phyloP scores from a whole-genome alignment of 2,113 vertebrate genomes.

The Turdus rufiventris region DNA sequence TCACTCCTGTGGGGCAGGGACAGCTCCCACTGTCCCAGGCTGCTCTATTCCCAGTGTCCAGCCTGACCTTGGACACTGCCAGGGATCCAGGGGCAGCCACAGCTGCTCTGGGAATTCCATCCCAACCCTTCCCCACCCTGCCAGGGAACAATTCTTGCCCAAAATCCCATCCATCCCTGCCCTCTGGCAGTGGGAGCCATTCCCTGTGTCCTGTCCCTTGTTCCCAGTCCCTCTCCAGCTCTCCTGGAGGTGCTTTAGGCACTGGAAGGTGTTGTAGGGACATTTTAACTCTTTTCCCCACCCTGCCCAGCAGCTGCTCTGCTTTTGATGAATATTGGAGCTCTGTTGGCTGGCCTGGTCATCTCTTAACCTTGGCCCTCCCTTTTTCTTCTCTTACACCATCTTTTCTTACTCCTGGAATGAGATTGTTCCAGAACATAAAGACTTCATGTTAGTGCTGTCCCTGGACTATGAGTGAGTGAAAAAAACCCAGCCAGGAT shows the following conservation, averaged over 20 bases:
- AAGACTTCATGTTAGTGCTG: neutral
- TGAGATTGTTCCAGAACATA: neutral
- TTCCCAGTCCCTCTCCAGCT: neutral
- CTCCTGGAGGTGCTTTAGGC: neutral
- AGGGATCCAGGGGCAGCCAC: neutral
- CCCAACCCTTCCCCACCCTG: neutral
- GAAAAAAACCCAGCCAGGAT: rapidly evolving
- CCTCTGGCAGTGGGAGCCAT: neutral
- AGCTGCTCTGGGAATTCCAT: neutral
- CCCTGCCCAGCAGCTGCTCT: neutral
- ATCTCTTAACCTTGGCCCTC: neutral
- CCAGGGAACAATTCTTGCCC: neutral
- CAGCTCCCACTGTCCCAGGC: rapidly evolving
- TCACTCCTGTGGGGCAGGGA: neutral
- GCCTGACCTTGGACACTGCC: rapidly evolving
- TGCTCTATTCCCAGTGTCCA: neutral
- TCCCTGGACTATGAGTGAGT: neutral
- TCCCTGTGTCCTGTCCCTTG: neutral
- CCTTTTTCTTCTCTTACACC: neutral
- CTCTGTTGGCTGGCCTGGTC: neutral
- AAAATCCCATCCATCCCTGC: rapidly evolving
- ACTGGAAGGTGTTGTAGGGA: neutral
- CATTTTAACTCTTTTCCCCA: neutral
- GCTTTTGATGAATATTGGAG: neutral
- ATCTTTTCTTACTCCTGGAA: neutral